phyloP scores from a whole-genome alignment of 1,140 invertebrate species.

The Orius insidiosus region DNA sequence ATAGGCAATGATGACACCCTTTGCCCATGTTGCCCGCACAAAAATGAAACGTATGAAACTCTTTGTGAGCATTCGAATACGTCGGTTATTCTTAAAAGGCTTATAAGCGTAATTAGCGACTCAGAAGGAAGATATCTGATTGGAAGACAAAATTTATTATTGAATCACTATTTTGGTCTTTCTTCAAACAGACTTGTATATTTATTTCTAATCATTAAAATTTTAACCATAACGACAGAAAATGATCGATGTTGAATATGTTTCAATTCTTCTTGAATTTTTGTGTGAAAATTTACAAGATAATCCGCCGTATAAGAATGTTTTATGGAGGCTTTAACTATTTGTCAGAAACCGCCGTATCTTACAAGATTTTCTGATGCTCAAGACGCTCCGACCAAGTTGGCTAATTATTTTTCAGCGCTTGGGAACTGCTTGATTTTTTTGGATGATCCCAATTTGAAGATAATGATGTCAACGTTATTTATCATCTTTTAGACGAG shows the following conservation, averaged over 20 bases:
- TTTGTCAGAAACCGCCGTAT: constrained; percentile 3
- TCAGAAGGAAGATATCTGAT: background rate
- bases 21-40: constrained; percentile 6
- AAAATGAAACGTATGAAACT: background rate
- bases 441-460: background rate
- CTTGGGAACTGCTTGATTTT: constrained; percentile 5
- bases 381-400: background rate
- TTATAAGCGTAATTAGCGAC: background rate
- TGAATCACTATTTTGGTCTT: constrained; percentile 6
- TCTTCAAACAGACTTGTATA: background rate
- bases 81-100: background rate
- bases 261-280: constrained; percentile 1
- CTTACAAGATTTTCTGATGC: background rate
- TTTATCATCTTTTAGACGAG: constrained; percentile 1
- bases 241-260: constrained; percentile 4
- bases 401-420: constrained; percentile 2
- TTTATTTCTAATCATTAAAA: background rate
- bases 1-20: too few species aligned
- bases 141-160: background rate
- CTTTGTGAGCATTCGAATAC: constrained; percentile 1
- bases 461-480: constrained; percentile 5
- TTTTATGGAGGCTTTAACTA: constrained; percentile 2
- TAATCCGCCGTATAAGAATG: constrained; percentile 3
- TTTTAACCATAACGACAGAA: constrained; percentile 1
- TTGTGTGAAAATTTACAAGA: background rate